Base-by-base conservation (phyloP, 2,113 vertebrate genomes). In the Geothlypis trichas region DNA sequence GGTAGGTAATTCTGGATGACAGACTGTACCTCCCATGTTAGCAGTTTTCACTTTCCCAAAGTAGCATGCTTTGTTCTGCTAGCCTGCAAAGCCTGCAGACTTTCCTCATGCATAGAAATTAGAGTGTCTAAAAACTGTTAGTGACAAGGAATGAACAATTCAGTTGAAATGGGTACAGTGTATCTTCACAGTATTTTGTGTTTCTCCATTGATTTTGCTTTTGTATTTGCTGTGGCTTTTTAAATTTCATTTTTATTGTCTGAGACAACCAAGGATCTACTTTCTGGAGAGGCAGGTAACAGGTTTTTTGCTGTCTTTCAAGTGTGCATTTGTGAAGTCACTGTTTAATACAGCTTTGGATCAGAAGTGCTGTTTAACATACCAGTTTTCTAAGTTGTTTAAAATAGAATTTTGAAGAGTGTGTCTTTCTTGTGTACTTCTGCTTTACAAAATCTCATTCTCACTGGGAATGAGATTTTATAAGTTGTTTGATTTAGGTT, bases 21-120 rank as follows among this genome's bases (percentile, higher is more conserved):
- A 21, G 6, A 7, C 39, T 58, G 0, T 31, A 39, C 11, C 54
- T 62, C 26, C n/a, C 1, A 4, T 12, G 26, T 22, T 59, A 37
- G 55, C 35, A 61, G 26, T 80, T 83, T 46, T 30, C 39, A 24
- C 35, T 84, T 58, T 15, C 3, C 44, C 21, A 19, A 13, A 41
- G 67, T 24, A 13, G 9, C 27, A 2, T 31, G 14, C n/a, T 54
- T 52, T 66, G 26, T 87, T 51, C 31, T 74, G 31, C 20, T 33
- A 20, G 19, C 37, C 39, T 26, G 33, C 55, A 22, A 35, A 44
- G 6, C 44, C 31, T 30, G 21, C 15, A 26, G 31, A 37, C 59
- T 39, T 54, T 10, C 15, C 13, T 0, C 0, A 2, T 66, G 16
- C 22, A 2, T 16, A 47, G 39, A 55, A 65, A 37, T 49, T 11